phyloP scores from a whole-genome alignment of 2,797 vertebrate species.

The Pseudochirops corinnae region DNA sequence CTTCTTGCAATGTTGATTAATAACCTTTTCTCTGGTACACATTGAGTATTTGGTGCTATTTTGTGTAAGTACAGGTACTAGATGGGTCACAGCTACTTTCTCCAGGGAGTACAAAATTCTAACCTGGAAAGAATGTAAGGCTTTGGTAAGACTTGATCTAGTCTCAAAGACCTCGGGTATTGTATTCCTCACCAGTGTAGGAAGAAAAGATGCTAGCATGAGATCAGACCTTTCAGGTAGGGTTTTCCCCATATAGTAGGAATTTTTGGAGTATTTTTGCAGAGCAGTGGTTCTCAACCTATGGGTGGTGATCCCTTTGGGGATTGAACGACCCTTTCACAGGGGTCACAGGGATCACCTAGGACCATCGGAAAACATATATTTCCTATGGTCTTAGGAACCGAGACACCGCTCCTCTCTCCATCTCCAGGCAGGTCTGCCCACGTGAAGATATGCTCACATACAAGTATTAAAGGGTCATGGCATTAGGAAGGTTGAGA shows the following conservation, averaged over 20 bases:
- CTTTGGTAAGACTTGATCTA: not conserved
- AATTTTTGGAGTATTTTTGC: not conserved
- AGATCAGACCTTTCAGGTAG: not conserved
- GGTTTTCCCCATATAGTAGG: not conserved
- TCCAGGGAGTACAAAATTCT: not conserved
- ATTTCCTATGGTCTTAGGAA: too few relatives aligned
- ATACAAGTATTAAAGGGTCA: too few relatives aligned
- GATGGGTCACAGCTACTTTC: not conserved
- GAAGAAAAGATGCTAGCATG: not conserved
- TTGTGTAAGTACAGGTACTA: not conserved
- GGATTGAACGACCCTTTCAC: too few relatives aligned
- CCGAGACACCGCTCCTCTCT: too few relatives aligned
- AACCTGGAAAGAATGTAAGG: not conserved
- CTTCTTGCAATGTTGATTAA: not conserved
- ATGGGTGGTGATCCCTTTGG: too few relatives aligned
- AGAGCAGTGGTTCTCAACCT: not conserved
- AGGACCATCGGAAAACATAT: too few relatives aligned
- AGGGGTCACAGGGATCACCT: too few relatives aligned
- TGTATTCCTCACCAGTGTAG: not conserved
- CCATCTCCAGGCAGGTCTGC: too few relatives aligned
- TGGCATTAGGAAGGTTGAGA: too few relatives aligned
- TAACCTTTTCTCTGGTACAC: not conserved
- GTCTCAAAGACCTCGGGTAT: not conserved
- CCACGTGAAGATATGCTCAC: too few relatives aligned
- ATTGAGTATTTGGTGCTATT: not conserved